Percentiles rank a stretch among this genome's conserved stretches.
These are phyloP conservation scores for Seira ritae DNA, from an alignment of 2,888 invertebrate species.

Conservation along the genomic window DNA sequence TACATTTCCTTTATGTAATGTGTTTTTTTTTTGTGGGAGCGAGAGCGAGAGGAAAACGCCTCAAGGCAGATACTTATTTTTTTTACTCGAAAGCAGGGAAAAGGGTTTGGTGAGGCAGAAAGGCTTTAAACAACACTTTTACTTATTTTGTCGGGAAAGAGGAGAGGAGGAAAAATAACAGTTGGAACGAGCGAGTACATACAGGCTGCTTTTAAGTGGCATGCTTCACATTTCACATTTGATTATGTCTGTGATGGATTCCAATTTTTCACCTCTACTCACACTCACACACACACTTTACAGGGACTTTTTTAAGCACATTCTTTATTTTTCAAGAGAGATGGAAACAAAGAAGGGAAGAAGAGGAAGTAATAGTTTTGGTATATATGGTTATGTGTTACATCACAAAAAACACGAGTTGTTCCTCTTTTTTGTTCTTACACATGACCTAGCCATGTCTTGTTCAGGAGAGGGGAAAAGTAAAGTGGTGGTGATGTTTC, in stretches of 20 bases:
- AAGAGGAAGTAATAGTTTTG: too few relatives aligned
- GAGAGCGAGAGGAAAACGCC: background rate
- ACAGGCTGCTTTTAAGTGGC: background rate
- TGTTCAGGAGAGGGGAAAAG: background rate
- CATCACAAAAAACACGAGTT: constrained; percentile 2
- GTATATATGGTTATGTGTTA: too few relatives aligned
- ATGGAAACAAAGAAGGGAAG: background rate
- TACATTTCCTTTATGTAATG: background rate
- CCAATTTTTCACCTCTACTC: constrained; percentile 32
- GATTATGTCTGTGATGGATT: constrained; percentile 27
- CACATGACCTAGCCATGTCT: background rate
- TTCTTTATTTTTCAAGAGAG: background rate
- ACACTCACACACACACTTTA: background rate
- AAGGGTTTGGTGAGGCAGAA: constrained; percentile 3
- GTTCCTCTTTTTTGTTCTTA: background rate
- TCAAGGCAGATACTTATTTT: background rate
- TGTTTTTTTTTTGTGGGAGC: background rate
- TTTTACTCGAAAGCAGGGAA: background rate
- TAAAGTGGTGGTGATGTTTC: background rate
- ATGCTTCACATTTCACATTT: constrained; percentile 23
- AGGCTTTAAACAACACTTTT: background rate
- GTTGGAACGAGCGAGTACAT: background rate
- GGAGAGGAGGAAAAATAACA: background rate
- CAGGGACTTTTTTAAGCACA: background rate
- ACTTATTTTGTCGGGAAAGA: background rate